Base-by-base conservation (phyloP, 2,113 vertebrate genomes). In the Calyptomena viridis region DNA sequence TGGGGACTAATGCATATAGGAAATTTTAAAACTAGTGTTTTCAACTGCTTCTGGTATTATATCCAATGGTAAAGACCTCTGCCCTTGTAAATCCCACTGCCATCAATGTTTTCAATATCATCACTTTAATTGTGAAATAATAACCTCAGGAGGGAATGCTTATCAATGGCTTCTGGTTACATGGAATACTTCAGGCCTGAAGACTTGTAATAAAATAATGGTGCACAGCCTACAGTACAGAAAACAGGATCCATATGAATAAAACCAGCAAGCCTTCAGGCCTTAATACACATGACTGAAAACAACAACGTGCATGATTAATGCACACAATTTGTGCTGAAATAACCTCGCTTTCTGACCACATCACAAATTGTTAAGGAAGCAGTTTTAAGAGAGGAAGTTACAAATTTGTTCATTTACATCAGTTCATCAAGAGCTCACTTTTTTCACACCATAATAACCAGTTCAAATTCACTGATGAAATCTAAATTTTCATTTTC, bases 71-170 rank as follows among this genome's bases (percentile, higher is more conserved):
- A 85, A 76, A 84, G 91, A 92, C 74, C 44, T 87, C 52, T 87
- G 90, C 68, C 80, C 91, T 89, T 94, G 52, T 19, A 92, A 96
- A 96, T 95, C 42, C 69, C 79, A 66, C 84, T 95, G 72, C 37
- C 85, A 91, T 87, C 19, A 10, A 85, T 55, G 73, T 92, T 97
- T 96, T 88, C 92, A 90, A 58, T 83, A 85, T 68, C 81, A 94
- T 95, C 66, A 27, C 78, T 95, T 94, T 94, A 97, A 96, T 92
- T 96, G 96, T 76, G 64, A 66, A 95, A 91, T 79, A 96, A 92
- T 95, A 93, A 91, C 75, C 89, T 96, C 89, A 93, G 93, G 90
- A 90, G 78, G 47, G 62, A 96, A 91, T 68, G 67, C 90, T 93
- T 95, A 90, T 95, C 85, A 81, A 77, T 89, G 49, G 55, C 68